Evolutionary conservation across 2,797 vertebrate genomes (phyloP), one percentile per base, ranked within the genome.

Genomic region (Meda fulgida): DNA sequence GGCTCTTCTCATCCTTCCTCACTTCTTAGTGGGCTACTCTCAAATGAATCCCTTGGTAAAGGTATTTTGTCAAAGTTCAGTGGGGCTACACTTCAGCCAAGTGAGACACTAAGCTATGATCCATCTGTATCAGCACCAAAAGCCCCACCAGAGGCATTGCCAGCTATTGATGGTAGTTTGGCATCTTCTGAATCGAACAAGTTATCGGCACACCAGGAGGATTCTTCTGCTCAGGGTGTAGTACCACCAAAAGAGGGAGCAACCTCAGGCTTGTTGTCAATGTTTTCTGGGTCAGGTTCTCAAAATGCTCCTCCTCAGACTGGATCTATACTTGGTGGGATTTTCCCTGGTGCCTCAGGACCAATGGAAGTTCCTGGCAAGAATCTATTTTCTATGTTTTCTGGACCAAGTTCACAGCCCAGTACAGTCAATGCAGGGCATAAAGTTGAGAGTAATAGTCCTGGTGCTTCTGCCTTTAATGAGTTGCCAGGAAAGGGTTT

Each of bases 301-400:
- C 93, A 93, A 89, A 89, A 88, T 79, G 48, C 89, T 83, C 11
- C 89, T 76, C 73, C 91, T 80, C 91, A 91, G 86, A 92, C 86
- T 66, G 93, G 87, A 75, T 94, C 93, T 85, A 19, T 91, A 84
- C 84, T 94, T 1, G 93, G 89, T 82, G 91, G 91, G 31, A 88
- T 91, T 89, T 92, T 93, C 69, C 89, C 94, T 81, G 88, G 89
- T 83, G 77, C 89, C 7, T 60, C 92, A 85, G 87, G 83, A 84
- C 86, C 89, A 0, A 92, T 92, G 7, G 94, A 94, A 83, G 83
- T 87, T 80, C 85, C 91, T 86, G 92, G 84, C 55, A 94, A 92
- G 89, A 86, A 91, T 88, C 87, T 94, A 21, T 88, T 94, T 85
- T 93, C 93, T 72, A 89, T 94, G 86, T 94, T 95, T 91, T 92